These are phyloP conservation scores for Ceratina australensis DNA, from an alignment of 1,140 invertebrate genomes.

Conservation along the genomic window DNA sequence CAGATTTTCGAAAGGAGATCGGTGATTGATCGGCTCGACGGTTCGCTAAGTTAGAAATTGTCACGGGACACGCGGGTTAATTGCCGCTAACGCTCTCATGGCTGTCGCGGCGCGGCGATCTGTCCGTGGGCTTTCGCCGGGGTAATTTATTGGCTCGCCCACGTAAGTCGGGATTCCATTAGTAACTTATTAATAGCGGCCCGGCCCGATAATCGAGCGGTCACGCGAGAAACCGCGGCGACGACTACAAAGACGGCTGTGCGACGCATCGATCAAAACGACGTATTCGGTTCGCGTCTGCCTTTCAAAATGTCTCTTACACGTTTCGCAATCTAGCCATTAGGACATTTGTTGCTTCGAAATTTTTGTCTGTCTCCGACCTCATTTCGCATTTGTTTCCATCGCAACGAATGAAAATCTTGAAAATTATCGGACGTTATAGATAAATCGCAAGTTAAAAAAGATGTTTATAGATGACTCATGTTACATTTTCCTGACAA, in stretches of 20 bases:
- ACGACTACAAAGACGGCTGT: not conserved
- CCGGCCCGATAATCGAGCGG: constrained; percentile 7
- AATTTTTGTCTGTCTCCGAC: no score
- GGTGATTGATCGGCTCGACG: not conserved
- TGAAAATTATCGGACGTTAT: no score
- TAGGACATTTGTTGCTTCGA: no score
- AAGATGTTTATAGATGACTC: not conserved
- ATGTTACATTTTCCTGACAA: not conserved
- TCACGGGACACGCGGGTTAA: constrained; percentile 44
- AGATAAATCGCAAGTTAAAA: no score
- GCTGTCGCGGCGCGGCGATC: constrained; percentile 6
- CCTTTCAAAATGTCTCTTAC: constrained; percentile 43
- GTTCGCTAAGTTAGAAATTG: constrained; percentile 6
- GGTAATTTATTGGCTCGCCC: constrained; percentile 70
- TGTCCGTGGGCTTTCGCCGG: constrained; percentile 53
- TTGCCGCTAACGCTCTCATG: constrained; percentile 42
- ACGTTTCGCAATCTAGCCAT: constrained; percentile 45
- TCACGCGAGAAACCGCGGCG: constrained; percentile 1
- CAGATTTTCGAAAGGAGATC: not conserved
- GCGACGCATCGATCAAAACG: constrained; percentile 52
- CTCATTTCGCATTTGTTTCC: no score
- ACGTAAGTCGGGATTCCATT: constrained; percentile 71
- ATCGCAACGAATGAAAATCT: no score
- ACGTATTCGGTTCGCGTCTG: constrained; percentile 35
- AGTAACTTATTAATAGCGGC: constrained; percentile 71